phyloP scores from a whole-genome alignment of 2,888 invertebrate genomes.

The Apotomis capreana region DNA sequence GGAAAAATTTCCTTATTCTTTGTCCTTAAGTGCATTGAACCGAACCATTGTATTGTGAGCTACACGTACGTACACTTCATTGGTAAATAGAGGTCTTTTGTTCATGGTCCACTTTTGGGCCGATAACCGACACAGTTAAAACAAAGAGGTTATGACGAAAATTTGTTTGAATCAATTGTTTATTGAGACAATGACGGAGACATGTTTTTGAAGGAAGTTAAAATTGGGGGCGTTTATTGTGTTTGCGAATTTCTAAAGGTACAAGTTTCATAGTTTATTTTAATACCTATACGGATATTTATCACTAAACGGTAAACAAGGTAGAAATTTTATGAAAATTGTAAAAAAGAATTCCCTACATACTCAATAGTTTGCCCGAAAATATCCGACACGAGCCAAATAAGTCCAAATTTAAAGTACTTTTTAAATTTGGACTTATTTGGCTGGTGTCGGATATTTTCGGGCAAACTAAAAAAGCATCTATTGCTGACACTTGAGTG shows the following conservation, averaged over 20 bases:
- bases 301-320: too few species aligned
- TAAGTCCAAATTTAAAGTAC: too few species aligned
- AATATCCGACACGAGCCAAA: too few species aligned
- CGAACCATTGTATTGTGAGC: constrained; percentile 50
- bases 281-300: too few species aligned
- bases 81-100: constrained; percentile 44
- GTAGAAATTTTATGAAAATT: too few species aligned
- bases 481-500: too few species aligned
- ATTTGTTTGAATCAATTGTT: constrained; percentile 47
- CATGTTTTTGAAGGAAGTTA: constrained; percentile 8
- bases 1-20: constrained; percentile 54
- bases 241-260: not conserved
- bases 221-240: constrained; percentile 3
- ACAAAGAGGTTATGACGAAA: constrained; percentile 47
- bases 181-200: constrained; percentile 28
- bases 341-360: too few species aligned
- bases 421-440: too few species aligned
- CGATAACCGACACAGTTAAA: constrained; percentile 51
- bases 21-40: constrained; percentile 59
- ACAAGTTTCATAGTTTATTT: too few species aligned
- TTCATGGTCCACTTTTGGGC: constrained; percentile 50
- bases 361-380: too few species aligned
- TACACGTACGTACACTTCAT: constrained; percentile 41
- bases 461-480: too few species aligned
- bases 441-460: too few species aligned